These are phyloP conservation scores for Eristalis pertinax DNA, from an alignment of 2,888 invertebrate genomes.

Conservation along the genomic window DNA sequence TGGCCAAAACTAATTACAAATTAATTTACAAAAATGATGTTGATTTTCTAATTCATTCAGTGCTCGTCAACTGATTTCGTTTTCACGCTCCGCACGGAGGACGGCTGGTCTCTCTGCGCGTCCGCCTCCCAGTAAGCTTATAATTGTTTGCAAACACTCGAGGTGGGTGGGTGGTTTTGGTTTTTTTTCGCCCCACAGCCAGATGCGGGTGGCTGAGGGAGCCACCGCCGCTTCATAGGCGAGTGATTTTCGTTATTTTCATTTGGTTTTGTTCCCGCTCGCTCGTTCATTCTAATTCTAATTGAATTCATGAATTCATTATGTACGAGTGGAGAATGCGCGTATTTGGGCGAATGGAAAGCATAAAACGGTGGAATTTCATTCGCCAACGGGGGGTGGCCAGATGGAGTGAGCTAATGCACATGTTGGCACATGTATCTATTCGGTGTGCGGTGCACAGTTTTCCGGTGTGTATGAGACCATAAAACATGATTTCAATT, in stretches of 20 bases:
- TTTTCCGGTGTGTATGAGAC: constrained; percentile 23
- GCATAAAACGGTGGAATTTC: constrained; percentile 48
- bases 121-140: background rate
- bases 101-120: background rate
- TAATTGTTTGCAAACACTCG: background rate
- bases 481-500: constrained; percentile 63
- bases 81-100: constrained; percentile 26
- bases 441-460: constrained; percentile 15
- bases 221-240: constrained; percentile 1
- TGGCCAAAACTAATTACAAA: constrained; percentile 49
- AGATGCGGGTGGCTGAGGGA: background rate
- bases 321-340: constrained; percentile 53
- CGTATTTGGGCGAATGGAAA: constrained; percentile 32
- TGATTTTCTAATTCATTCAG: constrained; percentile 69
- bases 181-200: background rate
- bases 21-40: constrained; percentile 64
- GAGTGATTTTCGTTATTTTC: background rate
- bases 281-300: constrained; percentile 64
- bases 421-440: constrained; percentile 5
- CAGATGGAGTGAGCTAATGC: constrained; percentile 7
- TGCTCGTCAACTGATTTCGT: constrained; percentile 62
- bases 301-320: constrained; percentile 70
- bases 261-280: constrained; percentile 16
- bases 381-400: constrained; percentile 13
- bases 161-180: background rate